Percentiles rank a stretch among this genome's conserved stretches.
These are phyloP conservation scores for Pao palembangensis DNA, from an alignment of 2,113 vertebrate species.

Conservation along the genomic window DNA sequence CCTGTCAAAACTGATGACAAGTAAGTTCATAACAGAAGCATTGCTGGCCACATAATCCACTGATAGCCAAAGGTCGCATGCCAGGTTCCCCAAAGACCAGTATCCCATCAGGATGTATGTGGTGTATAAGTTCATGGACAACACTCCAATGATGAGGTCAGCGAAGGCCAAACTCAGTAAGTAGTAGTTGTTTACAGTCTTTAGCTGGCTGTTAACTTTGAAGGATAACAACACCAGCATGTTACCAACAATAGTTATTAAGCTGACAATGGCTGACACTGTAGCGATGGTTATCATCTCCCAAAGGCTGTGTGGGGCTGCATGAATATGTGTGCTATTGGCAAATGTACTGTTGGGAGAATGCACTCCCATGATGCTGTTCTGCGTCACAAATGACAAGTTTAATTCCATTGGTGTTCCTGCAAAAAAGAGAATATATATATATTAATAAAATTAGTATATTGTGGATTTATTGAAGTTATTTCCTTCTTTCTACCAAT, in stretches of 20 bases:
- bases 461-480: no score
- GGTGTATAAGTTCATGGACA: constrained; percentile 98
- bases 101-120: constrained; percentile 95
- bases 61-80: constrained; percentile 96
- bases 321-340: constrained; percentile 75
- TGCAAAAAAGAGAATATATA: constrained; percentile 34
- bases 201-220: constrained; percentile 97
- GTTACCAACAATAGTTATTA: constrained; percentile 94
- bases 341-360: constrained; percentile 75
- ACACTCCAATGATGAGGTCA: constrained; percentile 94
- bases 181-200: constrained; percentile 98
- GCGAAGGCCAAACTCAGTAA: constrained; percentile 95
- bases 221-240: constrained; percentile 95
- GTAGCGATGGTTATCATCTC: constrained; percentile 88
- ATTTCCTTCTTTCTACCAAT: no score
- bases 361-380: constrained; percentile 75
- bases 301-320: constrained; percentile 79
- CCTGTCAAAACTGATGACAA: constrained; percentile 97
- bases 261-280: constrained; percentile 89
- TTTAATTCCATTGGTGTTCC: constrained; percentile 50
- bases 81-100: constrained; percentile 92
- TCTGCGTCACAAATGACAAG: constrained; percentile 14
- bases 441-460: neutral
- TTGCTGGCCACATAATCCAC: constrained; percentile 98
- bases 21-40: constrained; percentile 96